Percentiles rank a stretch among this genome's conserved stretches.
Evolutionary conservation across 53 echinoderm and acorn worm genomes (phyloP).

Genomic region (Echinometra lucunter): DNA sequence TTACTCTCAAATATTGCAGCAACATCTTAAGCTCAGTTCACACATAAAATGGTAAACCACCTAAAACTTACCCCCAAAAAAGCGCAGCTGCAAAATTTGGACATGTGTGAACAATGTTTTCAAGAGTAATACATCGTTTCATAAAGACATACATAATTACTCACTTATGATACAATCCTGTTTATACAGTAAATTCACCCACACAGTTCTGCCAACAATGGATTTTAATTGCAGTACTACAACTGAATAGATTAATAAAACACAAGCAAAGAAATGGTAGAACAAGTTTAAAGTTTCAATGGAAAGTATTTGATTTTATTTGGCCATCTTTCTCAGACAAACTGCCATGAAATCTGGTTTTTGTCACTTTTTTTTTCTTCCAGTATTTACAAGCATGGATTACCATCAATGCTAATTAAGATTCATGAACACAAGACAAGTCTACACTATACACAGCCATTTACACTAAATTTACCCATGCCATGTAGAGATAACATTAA

Average conservation of each 20-base stretch:
- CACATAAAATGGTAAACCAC: no score
- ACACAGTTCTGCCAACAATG: constrained; percentile 65
- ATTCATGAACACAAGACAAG: constrained; percentile 68
- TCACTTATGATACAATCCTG: background rate
- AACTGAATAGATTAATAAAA: constrained; percentile 7
- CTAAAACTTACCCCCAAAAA: no score
- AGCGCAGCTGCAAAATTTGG: no score
- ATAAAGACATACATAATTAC: background rate
- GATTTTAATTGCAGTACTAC: constrained; percentile 66
- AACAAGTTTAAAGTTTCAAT: constrained; percentile 64
- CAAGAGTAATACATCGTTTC: background rate
- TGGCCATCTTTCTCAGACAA: constrained; percentile 72
- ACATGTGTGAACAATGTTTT: background rate
- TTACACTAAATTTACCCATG: constrained; percentile 68
- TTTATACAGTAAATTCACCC: background rate
- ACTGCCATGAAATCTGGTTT: constrained; percentile 73
- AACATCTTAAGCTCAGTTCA: no score
- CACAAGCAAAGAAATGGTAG: constrained; percentile 33
- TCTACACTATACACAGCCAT: constrained; percentile 71
- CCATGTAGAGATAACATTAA: constrained; percentile 60
- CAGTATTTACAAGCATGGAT: constrained; percentile 72
- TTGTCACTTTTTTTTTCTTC: constrained; percentile 62
- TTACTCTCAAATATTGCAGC: no score
- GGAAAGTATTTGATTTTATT: constrained; percentile 74
- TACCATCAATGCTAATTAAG: constrained; percentile 64